These are phyloP conservation scores for Erannis defoliaria DNA, from an alignment of 2,888 invertebrate genomes.

Conservation along the genomic window DNA sequence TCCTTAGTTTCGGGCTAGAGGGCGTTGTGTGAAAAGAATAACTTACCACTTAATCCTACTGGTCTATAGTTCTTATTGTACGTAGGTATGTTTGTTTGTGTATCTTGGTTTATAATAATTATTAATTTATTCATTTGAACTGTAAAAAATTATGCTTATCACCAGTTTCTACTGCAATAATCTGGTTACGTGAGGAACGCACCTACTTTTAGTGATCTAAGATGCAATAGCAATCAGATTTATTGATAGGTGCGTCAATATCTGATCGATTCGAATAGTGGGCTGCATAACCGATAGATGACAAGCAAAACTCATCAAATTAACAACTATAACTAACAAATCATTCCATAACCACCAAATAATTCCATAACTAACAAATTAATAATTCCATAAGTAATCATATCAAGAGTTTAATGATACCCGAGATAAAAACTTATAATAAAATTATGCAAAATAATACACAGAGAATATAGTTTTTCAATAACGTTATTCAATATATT, in stretches of 20 bases:
- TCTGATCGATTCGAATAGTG: neutral
- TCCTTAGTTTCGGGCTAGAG: too few relatives aligned
- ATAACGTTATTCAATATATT: too few relatives aligned
- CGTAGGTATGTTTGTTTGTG: too few relatives aligned
- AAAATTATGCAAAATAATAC: too few relatives aligned
- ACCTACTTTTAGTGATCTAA: conserved; percentile 2
- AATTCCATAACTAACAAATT: too few relatives aligned
- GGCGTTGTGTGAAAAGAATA: too few relatives aligned
- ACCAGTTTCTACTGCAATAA: neutral
- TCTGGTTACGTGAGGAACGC: conserved; percentile 1
- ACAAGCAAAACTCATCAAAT: neutral
- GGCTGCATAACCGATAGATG: neutral
- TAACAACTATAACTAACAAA: neutral
- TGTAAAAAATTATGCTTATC: neutral
- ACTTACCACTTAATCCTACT: too few relatives aligned
- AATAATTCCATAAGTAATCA: neutral
- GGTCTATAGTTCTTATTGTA: too few relatives aligned
- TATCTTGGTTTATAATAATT: neutral
- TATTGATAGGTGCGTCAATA: neutral
- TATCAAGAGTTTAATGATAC: neutral
- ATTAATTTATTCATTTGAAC: neutral
- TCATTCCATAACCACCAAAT: too few relatives aligned
- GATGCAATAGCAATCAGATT: neutral
- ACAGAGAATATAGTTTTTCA: too few relatives aligned
- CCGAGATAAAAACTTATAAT: too few relatives aligned